Percentiles rank a stretch among this genome's conserved stretches.
phyloP scores from a whole-genome alignment of 2,888 invertebrate genomes.

The Caenorhabditis virilis region DNA sequence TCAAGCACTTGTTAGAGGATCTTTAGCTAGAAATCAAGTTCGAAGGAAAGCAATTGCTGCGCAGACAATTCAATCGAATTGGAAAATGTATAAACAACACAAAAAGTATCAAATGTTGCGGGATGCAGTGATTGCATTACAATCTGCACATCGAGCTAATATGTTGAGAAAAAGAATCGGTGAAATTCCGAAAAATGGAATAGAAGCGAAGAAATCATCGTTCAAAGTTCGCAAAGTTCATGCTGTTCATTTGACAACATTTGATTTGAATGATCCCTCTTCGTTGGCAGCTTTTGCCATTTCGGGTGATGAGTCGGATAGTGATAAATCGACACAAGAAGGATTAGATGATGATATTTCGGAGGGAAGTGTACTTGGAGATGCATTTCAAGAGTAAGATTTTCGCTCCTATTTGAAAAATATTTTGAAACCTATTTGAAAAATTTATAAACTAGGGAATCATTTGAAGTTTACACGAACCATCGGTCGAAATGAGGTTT shows the following conservation, averaged over 20 bases:
- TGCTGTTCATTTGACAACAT: conserved; percentile 55
- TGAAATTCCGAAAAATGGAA: conserved; percentile 33
- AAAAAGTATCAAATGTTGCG: conserved; percentile 77
- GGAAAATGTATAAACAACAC: conserved; percentile 75
- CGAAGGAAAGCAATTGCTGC: conserved; percentile 71
- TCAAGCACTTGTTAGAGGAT: conserved; percentile 77
- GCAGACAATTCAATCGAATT: conserved; percentile 80
- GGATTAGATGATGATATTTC: conserved; percentile 47
- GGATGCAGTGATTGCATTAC: conserved; percentile 72
- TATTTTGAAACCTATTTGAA: background rate
- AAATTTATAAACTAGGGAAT: background rate
- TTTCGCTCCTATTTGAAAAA: conserved; percentile 2
- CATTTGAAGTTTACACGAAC: no score
- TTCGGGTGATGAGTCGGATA: conserved; percentile 45
- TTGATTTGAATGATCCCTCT: conserved; percentile 59
- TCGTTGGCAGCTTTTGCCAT: conserved; percentile 39
- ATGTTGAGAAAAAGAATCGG: conserved; percentile 43
- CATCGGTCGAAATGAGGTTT: no score
- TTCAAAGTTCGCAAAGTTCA: conserved; percentile 49
- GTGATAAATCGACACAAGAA: conserved; percentile 43
- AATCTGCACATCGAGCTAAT: conserved; percentile 72
- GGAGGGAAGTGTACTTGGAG: conserved; percentile 33
- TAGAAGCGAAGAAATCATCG: conserved; percentile 18
- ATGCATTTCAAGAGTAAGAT: conserved; percentile 40
- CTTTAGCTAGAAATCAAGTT: conserved; percentile 73